phyloP scores from a whole-genome alignment of 2,888 invertebrate genomes.

The Selenia dentaria region DNA sequence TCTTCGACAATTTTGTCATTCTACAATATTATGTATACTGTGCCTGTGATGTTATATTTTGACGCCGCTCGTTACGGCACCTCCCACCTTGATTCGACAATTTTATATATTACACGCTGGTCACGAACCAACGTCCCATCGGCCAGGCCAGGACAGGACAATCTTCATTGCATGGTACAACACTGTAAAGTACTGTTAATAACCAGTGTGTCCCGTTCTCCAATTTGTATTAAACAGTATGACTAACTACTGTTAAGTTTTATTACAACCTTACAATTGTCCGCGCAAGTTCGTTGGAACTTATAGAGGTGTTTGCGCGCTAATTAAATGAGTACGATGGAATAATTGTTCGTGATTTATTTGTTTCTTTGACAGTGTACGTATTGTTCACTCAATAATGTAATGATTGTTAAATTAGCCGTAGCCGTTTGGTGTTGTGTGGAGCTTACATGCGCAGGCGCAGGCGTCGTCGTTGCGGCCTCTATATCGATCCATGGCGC shows the following conservation, averaged over 20 bases:
- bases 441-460: conserved; percentile 43
- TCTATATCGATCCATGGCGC: conserved; percentile 57
- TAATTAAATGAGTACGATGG: background rate
- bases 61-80: background rate
- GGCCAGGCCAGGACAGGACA: conserved; percentile 10
- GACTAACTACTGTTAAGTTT: background rate
- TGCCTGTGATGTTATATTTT: too few relatives aligned
- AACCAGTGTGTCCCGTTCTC: background rate
- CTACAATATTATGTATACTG: too few relatives aligned
- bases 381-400: conserved; percentile 15
- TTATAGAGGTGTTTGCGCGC: conserved; percentile 2
- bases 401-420: conserved; percentile 19
- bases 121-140: conserved; percentile 25
- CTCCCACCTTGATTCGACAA: conserved; percentile 14
- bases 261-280: background rate
- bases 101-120: conserved; percentile 25
- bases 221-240: background rate
- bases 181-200: conserved; percentile 8
- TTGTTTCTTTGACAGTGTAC: conserved; percentile 4
- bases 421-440: conserved; percentile 35
- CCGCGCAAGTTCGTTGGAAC: conserved; percentile 1
- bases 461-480: conserved; percentile 47
- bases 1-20: background rate
- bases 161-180: conserved; percentile 16
- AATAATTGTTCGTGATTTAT: conserved; percentile 4